Evolutionary conservation across 2,113 vertebrate genomes (phyloP), one percentile per base, ranked within the genome.

Genomic region (Peucedramus taeniatus): DNA sequence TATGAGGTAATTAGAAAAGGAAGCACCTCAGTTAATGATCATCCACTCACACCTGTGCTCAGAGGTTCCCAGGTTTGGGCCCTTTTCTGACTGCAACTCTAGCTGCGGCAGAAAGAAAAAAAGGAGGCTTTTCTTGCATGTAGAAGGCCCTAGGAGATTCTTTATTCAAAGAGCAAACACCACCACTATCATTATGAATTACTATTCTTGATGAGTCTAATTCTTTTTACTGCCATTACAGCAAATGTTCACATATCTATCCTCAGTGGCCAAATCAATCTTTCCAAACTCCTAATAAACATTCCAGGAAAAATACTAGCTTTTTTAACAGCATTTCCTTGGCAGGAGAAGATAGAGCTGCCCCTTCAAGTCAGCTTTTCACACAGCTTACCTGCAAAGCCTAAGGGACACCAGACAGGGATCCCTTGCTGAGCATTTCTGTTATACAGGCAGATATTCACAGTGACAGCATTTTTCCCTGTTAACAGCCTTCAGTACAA

Each of bases 121-220:
- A 27, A 56, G 2, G 15, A 45, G n/a, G 5, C 2, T 81, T 89
- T 83, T 79, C 50, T 74, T 94, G 17, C 8, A 50, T 57, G 16
- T 56, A 31, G 61, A 94, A 96, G 72, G 74, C 60, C 53, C 49
- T 92, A 84, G 88, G 51, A 94, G 72, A 85, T 89, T 89, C 69
- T 97, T 98, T 98, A 87, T 97, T 97, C 97, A 78, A 90, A 96
- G 95, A 97, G 94, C 96, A 97, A 95, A 89, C 91, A 83, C 54
- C 1, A 0, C 66, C 54, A 70, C 90, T 75, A 96, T 98, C 97
- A 93, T 97, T 96, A 96, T 97, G 97, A 97, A 97, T 98, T 97
- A 97, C 97, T 93, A 11, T 80, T 90, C 91, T 79, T 98, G 97
- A 98, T 97, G 97, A 97, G 92, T 95, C 88, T 97, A 97, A 97